These are phyloP conservation scores for Biston stratarius DNA, from an alignment of 2,888 invertebrate species.

Conservation along the genomic window DNA sequence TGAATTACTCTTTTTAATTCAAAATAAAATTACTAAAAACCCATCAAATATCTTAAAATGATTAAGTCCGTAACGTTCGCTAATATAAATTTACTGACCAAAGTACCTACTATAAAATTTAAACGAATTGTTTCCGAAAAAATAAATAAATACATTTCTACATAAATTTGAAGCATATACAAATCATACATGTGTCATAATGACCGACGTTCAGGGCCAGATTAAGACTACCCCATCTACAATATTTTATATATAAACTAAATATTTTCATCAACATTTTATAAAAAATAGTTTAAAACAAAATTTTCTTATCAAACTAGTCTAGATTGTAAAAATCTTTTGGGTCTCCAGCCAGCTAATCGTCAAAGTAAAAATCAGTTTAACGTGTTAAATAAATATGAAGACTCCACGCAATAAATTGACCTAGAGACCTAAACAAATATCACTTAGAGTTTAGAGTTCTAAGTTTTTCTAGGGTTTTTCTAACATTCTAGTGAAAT, in stretches of 20 bases:
- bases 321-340: constrained; percentile 11
- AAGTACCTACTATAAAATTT: no score
- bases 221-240: neutral
- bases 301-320: neutral
- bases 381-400: constrained; percentile 4
- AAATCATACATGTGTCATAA: no score
- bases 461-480: constrained; percentile 15
- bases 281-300: constrained; percentile 2
- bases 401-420: constrained; percentile 4
- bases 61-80: no score
- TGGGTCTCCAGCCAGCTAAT: no score
- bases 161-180: neutral
- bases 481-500: constrained; percentile 19
- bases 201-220: no score
- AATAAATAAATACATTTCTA: no score
- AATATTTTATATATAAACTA: constrained; percentile 5
- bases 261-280: no score
- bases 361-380: constrained; percentile 7
- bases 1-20: no score
- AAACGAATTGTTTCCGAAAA: no score
- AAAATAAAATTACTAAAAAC: no score
- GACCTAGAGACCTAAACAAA: constrained; percentile 30
- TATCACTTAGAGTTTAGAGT: constrained; percentile 14
- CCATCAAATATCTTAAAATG: no score
- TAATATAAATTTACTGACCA: no score